Conservation (phyloP, 2,888 invertebrate genomes). For the Ophraella communa region DNA sequence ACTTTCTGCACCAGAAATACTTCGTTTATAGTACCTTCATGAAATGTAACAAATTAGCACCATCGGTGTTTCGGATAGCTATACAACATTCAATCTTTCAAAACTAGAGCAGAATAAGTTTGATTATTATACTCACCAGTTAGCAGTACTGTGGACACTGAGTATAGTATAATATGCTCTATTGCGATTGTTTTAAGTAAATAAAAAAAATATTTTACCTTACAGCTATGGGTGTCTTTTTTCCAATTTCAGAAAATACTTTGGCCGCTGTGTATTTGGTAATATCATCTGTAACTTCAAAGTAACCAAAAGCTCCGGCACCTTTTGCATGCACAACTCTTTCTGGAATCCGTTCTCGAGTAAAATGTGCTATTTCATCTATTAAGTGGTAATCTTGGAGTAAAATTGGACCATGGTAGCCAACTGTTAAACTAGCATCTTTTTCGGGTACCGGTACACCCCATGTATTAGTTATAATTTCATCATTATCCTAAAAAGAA, state of each 20-base stretch:
- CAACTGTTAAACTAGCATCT: conserved; percentile 80
- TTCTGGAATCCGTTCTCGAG: conserved; percentile 93
- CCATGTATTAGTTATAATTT: conserved; percentile 76
- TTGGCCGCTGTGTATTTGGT: conserved; percentile 79
- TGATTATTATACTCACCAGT: too few relatives aligned
- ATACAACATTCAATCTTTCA: too few relatives aligned
- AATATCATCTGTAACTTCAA: conserved; percentile 88
- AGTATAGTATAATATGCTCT: too few relatives aligned
- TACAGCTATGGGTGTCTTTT: conserved; percentile 79
- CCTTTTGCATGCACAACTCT: conserved; percentile 97
- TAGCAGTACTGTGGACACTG: too few relatives aligned
- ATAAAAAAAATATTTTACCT: conserved; percentile 55
- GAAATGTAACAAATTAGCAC: too few relatives aligned
- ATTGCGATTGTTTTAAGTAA: too few relatives aligned
- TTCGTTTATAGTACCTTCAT: too few relatives aligned
- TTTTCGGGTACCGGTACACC: conserved; percentile 85
- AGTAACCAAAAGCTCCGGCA: conserved; percentile 85
- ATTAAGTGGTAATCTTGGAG: conserved; percentile 83
- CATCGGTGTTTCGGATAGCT: too few relatives aligned
- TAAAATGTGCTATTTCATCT: conserved; percentile 84
- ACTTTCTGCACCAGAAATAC: too few relatives aligned
- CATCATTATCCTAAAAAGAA: conserved; percentile 65
- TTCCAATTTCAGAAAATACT: conserved; percentile 78
- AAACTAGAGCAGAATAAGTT: too few relatives aligned
- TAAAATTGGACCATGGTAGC: conserved; percentile 84